Conservation (phyloP, 2,113 vertebrate genomes). For the Pelodiscus sinensis region DNA sequence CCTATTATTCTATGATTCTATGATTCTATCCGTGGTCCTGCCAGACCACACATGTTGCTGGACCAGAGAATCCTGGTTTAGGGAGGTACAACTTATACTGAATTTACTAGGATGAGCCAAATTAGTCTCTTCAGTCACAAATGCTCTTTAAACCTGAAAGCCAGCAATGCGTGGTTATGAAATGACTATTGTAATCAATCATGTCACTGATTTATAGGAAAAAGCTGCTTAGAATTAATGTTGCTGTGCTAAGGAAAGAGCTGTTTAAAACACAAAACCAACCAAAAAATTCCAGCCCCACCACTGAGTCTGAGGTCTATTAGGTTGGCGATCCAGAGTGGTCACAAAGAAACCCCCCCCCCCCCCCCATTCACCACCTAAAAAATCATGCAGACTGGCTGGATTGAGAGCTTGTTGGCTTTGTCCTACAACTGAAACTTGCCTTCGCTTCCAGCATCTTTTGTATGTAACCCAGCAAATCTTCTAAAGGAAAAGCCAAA, state of each 20-base stretch:
- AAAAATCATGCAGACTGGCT: background rate
- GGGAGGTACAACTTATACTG: no score
- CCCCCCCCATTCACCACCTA: background rate
- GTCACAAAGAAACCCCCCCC: background rate
- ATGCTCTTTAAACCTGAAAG: background rate
- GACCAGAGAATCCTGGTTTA: no score
- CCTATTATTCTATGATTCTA: no score
- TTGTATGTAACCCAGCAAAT: background rate
- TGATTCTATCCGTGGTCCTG: no score
- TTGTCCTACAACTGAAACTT: slow-evolving; percentile 35
- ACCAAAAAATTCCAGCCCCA: no score
- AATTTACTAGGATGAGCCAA: slow-evolving; percentile 14
- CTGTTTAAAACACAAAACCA: no score
- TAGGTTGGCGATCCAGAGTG: background rate
- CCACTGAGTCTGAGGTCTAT: background rate
- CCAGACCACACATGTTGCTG: no score
- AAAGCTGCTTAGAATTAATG: background rate
- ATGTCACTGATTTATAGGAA: background rate
- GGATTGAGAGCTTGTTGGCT: background rate
- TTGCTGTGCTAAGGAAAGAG: no score
- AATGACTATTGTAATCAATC: slow-evolving; percentile 8
- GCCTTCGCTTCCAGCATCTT: rapidly evolving
- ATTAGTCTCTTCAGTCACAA: slow-evolving; percentile 6
- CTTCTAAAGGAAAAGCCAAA: background rate
- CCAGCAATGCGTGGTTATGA: background rate